phyloP scores from a whole-genome alignment of 2,797 vertebrate species.

The Pogoniulus pusillus region DNA sequence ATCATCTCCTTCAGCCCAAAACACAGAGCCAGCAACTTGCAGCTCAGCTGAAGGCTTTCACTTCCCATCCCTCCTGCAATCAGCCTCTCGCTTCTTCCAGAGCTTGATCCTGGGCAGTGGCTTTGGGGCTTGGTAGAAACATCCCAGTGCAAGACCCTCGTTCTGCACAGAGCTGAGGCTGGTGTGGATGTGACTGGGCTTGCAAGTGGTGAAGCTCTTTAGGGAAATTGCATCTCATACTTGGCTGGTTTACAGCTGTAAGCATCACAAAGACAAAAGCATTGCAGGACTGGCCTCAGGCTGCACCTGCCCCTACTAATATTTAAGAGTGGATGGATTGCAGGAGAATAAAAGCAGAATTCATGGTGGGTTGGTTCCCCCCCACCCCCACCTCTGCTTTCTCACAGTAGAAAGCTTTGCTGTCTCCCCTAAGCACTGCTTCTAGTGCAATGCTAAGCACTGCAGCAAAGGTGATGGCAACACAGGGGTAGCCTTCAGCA shows the following conservation, averaged over 20 bases:
- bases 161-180: not conserved
- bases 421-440: not conserved
- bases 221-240: constrained; percentile 21
- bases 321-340: not conserved
- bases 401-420: not conserved
- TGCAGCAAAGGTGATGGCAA: not conserved
- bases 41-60: not conserved
- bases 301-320: not conserved
- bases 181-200: constrained; percentile 10
- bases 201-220: constrained; percentile 7
- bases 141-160: not conserved
- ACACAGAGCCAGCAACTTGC: not conserved
- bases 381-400: not conserved
- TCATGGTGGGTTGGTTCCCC: not conserved
- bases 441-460: not conserved
- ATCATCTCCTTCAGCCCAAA: not conserved
- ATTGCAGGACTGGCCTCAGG: not conserved
- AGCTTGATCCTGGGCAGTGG: not conserved
- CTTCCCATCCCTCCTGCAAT: not conserved
- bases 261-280: not conserved
- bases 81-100: not conserved
- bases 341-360: not conserved
- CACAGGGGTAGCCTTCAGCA: not conserved
- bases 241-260: constrained; percentile 32
- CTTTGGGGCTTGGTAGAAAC: not conserved